Evolutionary conservation across 2,797 vertebrate genomes (phyloP), one percentile per base, ranked within the genome.

Genomic region (Pangasius macronema): DNA sequence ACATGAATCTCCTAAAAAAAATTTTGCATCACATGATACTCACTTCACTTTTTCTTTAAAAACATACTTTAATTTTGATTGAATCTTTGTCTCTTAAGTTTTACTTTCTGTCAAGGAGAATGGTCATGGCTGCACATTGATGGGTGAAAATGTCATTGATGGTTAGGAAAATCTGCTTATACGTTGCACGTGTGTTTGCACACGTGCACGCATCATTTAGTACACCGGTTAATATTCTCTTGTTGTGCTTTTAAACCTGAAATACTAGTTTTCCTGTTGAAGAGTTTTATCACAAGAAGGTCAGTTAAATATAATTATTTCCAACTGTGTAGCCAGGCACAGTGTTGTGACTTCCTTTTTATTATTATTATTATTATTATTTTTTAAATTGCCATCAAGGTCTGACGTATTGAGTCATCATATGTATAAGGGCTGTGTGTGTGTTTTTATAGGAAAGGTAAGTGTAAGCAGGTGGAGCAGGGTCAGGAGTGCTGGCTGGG

Each of bases 401-500:
- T 42, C 22, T 27, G 22, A n/a, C 13, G 2, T 49, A 75, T 36
- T 39, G 20, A 24, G 33, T 59, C 2, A 0, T 36, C 51, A 5
- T 16, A 3, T 39, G 55, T 61, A 27, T 59, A 27, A 36, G n/a
- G 2, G 59, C 20, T 79, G 33, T 88, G 73, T 36, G 14, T 67
- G 27, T 72, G 13, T 83, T 61, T 88, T 75, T 83, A 27, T 87
- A 99, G 98, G 98, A 98, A 97, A 82, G 96, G 96, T 76, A 97
- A 95, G 90, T 99, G 99, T 94, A 98, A 97, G 90, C 95, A 96
- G 85, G 94, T 96, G 11, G 97, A 98, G 86, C 97, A 99, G 89
- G 97, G 97, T 9, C 97, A 97, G 88, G 97, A 98, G 89, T 99
- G 99, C 88, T 93, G 96, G 90, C 97, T 97, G 94, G 99, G 99